phyloP scores from a whole-genome alignment of 1,140 invertebrate species.

The Aphelenchoides besseyi region DNA sequence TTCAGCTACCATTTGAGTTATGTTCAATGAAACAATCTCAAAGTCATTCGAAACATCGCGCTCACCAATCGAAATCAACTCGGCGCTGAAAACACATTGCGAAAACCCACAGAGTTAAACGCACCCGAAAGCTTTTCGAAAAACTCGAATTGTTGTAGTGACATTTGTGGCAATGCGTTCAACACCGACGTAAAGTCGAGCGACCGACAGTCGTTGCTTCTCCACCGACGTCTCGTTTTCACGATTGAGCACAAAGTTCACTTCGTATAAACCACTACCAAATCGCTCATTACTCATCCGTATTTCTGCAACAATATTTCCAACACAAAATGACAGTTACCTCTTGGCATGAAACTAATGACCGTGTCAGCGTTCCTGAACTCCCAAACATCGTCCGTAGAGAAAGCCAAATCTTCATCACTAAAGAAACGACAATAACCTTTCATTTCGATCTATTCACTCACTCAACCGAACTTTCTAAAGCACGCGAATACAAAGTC shows the following conservation, averaged over 20 bases:
- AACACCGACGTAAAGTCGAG: constrained; percentile 17
- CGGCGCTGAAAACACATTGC: not conserved
- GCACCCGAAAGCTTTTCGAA: not conserved
- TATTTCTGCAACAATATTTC: constrained; percentile 23
- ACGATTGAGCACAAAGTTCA: not conserved
- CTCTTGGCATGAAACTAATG: constrained; percentile 35
- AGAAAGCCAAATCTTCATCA: constrained; percentile 12
- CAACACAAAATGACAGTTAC: constrained; percentile 11
- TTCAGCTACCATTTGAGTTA: not conserved
- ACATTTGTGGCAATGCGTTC: constrained; percentile 17
- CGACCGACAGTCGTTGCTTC: not conserved
- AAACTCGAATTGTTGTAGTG: constrained; percentile 10
- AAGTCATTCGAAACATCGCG: not conserved
- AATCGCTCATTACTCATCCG: constrained; percentile 13
- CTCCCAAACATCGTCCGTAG: constrained; percentile 15
- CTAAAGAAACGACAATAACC: constrained; percentile 33
- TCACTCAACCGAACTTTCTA: constrained; percentile 18
- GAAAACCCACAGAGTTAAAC: no score
- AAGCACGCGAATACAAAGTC: constrained; percentile 24
- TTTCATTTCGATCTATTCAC: constrained; percentile 13
- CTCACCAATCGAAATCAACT: not conserved
- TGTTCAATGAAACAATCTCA: not conserved
- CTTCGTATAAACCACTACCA: constrained; percentile 9
- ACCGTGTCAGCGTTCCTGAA: constrained; percentile 26
- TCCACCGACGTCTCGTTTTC: not conserved